Base-by-base conservation (phyloP, 2,888 invertebrate species). In the Leucozona laternaria region DNA sequence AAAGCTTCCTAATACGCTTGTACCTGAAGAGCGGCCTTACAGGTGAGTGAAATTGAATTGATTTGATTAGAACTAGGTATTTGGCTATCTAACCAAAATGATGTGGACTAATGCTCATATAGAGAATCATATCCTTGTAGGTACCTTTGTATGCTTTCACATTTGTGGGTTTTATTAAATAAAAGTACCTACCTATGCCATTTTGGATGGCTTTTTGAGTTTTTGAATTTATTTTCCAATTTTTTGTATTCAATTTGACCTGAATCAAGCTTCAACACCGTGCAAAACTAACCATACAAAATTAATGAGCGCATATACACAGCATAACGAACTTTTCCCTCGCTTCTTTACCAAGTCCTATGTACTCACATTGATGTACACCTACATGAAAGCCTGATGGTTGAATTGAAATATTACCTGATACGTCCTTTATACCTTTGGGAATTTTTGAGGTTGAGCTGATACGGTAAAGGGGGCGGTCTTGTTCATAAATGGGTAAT, bases 401-500 rank as follows among this genome's bases (percentile, higher is more conserved):
- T 66, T 37, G 58, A 48, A 31, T 55, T 80, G 73, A 83, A 79
- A 75, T 70, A 79, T 79, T 70, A 73, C 83, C 58, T 55, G 55
- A 81, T 71, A 81, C 64, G 45, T 64, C 81, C 73, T 78, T 70
- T 58, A 72, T 73, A 28, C 73, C 57, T 60, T 70, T 70, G 70
- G 62, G 53, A 79, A 75, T 15, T 22, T 6, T 22, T 64, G 62
- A 28, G 31, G 31, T 66, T 66, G 66, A 48, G 17, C 4, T 37
- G 25, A n/a, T n/a, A n/a, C n/a, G n/a, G 48, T 48, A 22, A 31
- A 64, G 11, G 76, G 60, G 68, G 76, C 55, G 68, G 75, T 70
- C 75, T 58, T 75, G n/a, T 10, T 68, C 22, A 75, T 75, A 82
- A 86, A 81, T 72, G 78, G 78, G 55, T 62, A 81, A 80, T 80